Conservation (phyloP, 2,888 invertebrate genomes). For the Ommatoiulus sabulosus region DNA sequence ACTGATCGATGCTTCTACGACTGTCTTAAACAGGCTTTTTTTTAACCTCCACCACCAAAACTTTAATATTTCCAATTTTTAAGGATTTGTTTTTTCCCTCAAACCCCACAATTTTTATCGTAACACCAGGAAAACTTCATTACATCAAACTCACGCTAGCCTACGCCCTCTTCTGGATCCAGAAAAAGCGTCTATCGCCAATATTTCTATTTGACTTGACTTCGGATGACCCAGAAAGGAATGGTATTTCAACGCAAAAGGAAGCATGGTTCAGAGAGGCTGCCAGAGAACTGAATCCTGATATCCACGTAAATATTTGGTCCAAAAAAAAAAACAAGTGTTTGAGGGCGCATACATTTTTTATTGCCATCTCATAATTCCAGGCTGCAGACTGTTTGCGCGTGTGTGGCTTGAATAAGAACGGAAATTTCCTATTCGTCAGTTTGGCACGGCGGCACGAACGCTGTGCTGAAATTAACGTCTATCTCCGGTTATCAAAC, state of each 20-base stretch:
- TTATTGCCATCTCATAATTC: not conserved
- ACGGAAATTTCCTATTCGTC: not conserved
- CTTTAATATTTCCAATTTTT: too few relatives aligned
- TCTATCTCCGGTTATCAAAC: not conserved
- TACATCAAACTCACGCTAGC: not conserved
- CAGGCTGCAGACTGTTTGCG: not conserved
- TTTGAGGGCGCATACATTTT: not conserved
- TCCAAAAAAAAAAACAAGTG: not conserved
- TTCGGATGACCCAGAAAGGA: not conserved
- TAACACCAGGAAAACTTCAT: not conserved
- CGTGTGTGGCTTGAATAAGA: not conserved
- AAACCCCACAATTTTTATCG: too few relatives aligned
- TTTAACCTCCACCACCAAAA: too few relatives aligned
- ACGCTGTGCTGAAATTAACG: not conserved
- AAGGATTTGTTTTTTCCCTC: too few relatives aligned
- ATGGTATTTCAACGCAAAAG: slow-evolving; percentile 1
- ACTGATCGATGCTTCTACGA: too few relatives aligned
- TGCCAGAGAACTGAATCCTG: not conserved
- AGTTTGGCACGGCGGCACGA: not conserved
- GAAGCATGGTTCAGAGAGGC: not conserved
- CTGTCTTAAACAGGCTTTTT: too few relatives aligned
- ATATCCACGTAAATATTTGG: not conserved
- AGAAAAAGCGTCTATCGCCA: not conserved
- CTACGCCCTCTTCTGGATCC: not conserved
- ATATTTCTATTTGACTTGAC: not conserved